These are phyloP conservation scores for Aphodius granarius DNA, from an alignment of 2,888 invertebrate genomes.

Conservation along the genomic window DNA sequence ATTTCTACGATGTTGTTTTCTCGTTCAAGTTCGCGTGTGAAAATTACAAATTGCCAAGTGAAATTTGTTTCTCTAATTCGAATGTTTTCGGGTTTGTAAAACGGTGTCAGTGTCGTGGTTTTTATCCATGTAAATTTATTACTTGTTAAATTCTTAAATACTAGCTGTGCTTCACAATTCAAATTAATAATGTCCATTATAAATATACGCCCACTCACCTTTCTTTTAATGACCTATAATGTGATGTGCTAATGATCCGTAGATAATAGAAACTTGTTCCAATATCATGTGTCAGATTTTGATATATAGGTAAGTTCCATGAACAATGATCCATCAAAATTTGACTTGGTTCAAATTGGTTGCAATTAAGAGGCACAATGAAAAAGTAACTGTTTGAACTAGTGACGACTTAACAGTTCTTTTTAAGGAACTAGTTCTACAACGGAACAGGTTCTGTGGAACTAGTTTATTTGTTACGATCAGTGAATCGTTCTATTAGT, in stretches of 20 bases:
- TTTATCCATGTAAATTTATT: not conserved
- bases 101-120: not conserved
- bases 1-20: not conserved
- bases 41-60: not conserved
- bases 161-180: not conserved
- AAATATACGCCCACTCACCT: not conserved
- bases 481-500: too few relatives aligned
- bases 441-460: too few relatives aligned
- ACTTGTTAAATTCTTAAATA: not conserved
- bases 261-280: not conserved
- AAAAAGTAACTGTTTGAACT: too few relatives aligned
- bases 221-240: not conserved
- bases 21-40: not conserved
- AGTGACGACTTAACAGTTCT: too few relatives aligned
- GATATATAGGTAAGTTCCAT: too few relatives aligned
- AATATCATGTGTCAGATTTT: not conserved
- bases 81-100: not conserved
- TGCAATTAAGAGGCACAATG: too few relatives aligned
- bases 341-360: too few relatives aligned
- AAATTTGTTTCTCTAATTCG: not conserved
- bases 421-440: too few relatives aligned
- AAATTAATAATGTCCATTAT: not conserved
- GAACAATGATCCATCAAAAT: too few relatives aligned
- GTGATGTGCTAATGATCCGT: not conserved
- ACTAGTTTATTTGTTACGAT: too few relatives aligned